Evolutionary conservation across 2,797 vertebrate species (phyloP).

Genomic region (Pitangus sulphuratus): DNA sequence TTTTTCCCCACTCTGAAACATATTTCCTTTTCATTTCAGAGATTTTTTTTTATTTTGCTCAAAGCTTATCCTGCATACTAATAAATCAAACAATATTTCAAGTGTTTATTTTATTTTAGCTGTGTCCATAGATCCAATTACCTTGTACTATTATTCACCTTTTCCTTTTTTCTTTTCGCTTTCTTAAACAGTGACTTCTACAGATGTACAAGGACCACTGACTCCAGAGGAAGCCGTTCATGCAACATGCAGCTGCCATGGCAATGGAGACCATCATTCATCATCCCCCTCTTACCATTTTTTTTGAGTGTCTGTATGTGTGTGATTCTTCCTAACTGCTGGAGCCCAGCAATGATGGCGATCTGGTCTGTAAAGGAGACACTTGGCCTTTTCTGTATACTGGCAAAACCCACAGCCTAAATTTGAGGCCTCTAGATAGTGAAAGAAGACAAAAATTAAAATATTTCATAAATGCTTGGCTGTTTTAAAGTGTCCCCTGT

Average conservation of each 20-base stretch:
- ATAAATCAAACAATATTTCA: constrained; percentile 60
- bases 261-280: not conserved
- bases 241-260: not conserved
- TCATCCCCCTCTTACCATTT: not conserved
- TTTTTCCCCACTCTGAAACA: constrained; percentile 68
- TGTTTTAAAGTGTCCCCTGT: not conserved
- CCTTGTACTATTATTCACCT: not conserved
- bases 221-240: not conserved
- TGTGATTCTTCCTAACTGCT: not conserved
- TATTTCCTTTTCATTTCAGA: constrained; percentile 60
- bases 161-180: not conserved
- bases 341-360: not conserved
- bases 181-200: not conserved
- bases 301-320: not conserved
- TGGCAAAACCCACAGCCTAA: not conserved
- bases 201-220: not conserved
- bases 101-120: constrained; percentile 7
- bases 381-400: not conserved
- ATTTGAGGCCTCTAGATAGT: not conserved
- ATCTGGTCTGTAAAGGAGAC: not conserved
- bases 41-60: constrained; percentile 1
- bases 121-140: not conserved
- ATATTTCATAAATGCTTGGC: not conserved
- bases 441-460: not conserved
- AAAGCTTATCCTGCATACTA: constrained; percentile 35